Evolutionary conservation across 2,113 vertebrate genomes (phyloP).

Genomic region (Myrmecobius fasciatus): DNA sequence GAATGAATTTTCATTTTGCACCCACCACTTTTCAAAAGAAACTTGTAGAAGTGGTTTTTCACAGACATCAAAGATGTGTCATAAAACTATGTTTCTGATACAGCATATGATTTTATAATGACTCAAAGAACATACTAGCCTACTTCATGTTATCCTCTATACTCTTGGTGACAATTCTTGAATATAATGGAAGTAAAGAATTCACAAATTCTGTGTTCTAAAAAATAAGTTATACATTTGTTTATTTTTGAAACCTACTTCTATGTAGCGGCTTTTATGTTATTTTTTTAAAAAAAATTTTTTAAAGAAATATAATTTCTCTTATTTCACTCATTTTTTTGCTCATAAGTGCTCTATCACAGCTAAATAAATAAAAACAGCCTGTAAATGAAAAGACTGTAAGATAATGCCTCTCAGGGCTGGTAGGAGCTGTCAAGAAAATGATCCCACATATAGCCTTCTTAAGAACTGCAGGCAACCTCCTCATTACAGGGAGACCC

Average conservation of each 20-base stretch:
- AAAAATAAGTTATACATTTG: background rate
- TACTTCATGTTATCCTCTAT: background rate
- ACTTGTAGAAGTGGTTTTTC: background rate
- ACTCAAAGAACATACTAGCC: slow-evolving; percentile 13
- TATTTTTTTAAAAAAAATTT: slow-evolving; percentile 16
- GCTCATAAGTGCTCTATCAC: background rate
- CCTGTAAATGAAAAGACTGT: background rate
- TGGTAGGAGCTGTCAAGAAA: background rate
- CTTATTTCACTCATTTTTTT: background rate
- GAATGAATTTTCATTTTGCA: background rate
- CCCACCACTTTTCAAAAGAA: background rate
- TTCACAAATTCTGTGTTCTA: background rate
- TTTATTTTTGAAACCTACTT: background rate
- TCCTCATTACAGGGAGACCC: background rate
- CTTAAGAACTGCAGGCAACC: background rate
- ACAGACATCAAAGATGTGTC: background rate
- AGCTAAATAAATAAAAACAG: background rate
- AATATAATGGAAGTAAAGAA: background rate
- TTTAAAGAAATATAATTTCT: background rate
- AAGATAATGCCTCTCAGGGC: background rate
- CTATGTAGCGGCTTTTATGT: background rate
- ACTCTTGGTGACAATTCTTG: background rate
- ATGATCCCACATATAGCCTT: background rate
- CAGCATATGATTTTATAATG: slow-evolving; percentile 15
- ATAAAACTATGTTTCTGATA: background rate